Conservation (phyloP, 2,888 invertebrate species). For the Trachelus stipa region DNA sequence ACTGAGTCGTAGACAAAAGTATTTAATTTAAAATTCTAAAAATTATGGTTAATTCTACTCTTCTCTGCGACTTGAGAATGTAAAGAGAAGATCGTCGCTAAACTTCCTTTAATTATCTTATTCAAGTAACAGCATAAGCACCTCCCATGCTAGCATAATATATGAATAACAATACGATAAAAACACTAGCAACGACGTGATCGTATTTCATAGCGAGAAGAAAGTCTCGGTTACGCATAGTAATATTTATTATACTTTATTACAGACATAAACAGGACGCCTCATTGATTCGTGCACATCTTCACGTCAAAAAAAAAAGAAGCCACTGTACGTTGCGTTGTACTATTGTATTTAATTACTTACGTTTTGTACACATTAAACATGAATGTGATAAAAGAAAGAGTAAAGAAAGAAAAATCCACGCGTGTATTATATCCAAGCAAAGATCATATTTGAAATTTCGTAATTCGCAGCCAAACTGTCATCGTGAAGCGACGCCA, state of each 20-base stretch:
- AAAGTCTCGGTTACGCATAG: not conserved
- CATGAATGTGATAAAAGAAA: conserved; percentile 32
- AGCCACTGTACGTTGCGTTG: not conserved
- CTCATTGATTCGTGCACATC: not conserved
- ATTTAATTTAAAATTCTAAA: not conserved
- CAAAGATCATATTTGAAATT: not conserved
- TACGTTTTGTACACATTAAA: conserved; percentile 46
- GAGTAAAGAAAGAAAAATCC: not conserved
- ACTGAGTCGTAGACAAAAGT: not conserved
- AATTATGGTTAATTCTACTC: not conserved
- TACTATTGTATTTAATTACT: conserved; percentile 24
- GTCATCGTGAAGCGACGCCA: not conserved
- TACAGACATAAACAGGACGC: not conserved
- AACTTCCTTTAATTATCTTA: not conserved
- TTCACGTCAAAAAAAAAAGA: not conserved
- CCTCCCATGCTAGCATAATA: not conserved
- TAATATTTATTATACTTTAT: not conserved
- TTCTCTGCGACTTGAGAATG: not conserved
- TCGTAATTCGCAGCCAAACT: not conserved
- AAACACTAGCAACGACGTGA: not conserved
- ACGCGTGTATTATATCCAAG: not conserved
- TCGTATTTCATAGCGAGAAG: conserved; percentile 5
- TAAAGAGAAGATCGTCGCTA: not conserved
- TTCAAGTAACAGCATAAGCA: not conserved
- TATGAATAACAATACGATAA: not conserved